Conservation (phyloP, 1,140 invertebrate genomes). For the Pseudomyrmex flavicornis region DNA sequence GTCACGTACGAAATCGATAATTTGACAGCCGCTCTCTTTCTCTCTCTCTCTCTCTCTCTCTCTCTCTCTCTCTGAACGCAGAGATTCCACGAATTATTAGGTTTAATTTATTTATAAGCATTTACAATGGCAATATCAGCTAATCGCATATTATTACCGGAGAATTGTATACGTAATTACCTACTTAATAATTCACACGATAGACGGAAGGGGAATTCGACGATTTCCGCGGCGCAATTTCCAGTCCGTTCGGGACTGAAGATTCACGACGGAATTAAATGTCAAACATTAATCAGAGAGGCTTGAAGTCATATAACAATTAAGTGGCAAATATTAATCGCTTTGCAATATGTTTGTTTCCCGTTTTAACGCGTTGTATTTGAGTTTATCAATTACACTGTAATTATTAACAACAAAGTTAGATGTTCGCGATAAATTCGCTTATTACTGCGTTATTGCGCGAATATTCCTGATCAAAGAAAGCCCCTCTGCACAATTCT, state of each 20-base stretch:
- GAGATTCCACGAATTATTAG: neutral
- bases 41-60: neutral
- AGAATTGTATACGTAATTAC: slow-evolving; percentile 28
- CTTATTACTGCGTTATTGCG: slow-evolving; percentile 9
- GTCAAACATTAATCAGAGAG: slow-evolving; percentile 41
- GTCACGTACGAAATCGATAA: slow-evolving; percentile 5
- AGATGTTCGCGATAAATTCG: slow-evolving; percentile 20
- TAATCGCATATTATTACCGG: slow-evolving; percentile 44
- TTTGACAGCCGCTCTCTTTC: neutral
- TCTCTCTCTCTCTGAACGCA: neutral
- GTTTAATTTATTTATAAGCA: slow-evolving; percentile 38
- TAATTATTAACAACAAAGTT: neutral
- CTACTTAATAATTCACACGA: slow-evolving; percentile 34
- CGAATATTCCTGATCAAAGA: slow-evolving; percentile 25
- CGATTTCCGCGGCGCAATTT: slow-evolving; percentile 11
- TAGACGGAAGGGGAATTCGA: neutral
- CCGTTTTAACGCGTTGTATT: slow-evolving; percentile 53
- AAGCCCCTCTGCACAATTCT: neutral
- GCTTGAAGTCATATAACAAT: slow-evolving; percentile 46
- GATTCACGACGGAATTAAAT: too few relatives aligned
- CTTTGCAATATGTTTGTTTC: slow-evolving; percentile 40
- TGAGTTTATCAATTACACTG: slow-evolving; percentile 36
- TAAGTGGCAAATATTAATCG: slow-evolving; percentile 32
- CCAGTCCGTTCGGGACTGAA: neutral
- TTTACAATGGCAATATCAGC: neutral